These are phyloP conservation scores for Spodoptera litura DNA, from an alignment of 1,140 invertebrate genomes.

Conservation along the genomic window DNA sequence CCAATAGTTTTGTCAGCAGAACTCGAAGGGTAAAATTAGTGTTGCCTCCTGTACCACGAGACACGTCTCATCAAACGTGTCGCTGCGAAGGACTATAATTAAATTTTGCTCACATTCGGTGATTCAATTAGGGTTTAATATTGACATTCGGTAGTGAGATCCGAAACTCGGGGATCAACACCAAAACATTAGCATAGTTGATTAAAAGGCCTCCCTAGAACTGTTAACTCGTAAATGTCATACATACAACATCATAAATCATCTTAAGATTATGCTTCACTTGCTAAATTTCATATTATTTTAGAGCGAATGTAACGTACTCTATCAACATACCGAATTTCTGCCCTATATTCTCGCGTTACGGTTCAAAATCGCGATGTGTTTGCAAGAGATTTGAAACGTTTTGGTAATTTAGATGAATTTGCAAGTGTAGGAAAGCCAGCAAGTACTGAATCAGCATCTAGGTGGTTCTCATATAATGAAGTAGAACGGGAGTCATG, in stretches of 20 bases:
- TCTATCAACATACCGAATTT: conserved; percentile 52
- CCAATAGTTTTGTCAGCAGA: too few species aligned
- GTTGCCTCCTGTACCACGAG: conserved; percentile 8
- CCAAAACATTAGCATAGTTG: conserved; percentile 83
- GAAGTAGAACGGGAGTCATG: conserved; percentile 71
- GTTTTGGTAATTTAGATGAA: conserved; percentile 52
- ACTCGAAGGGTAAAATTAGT: conserved; percentile 20
- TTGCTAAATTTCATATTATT: conserved; percentile 66
- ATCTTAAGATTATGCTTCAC: conserved; percentile 81
- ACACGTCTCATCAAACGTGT: conserved; percentile 28
- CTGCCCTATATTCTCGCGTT: conserved; percentile 47
- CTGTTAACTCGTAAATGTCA: conserved; percentile 84
- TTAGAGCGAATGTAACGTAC: conserved; percentile 55
- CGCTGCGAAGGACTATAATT: conserved; percentile 62
- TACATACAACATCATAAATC: conserved; percentile 83
- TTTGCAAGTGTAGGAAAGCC: conserved; percentile 74
- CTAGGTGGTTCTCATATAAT: conserved; percentile 66
- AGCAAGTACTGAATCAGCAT: conserved; percentile 75
- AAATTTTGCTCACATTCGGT: conserved; percentile 73
- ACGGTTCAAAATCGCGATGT: conserved; percentile 51
- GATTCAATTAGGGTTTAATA: conserved; percentile 81
- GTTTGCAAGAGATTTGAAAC: conserved; percentile 45
- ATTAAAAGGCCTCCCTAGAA: conserved; percentile 82
- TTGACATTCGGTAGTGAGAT: conserved; percentile 73
- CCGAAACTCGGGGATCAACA: conserved; percentile 68